A percentile compares a stretch with the other conserved stretches of the same genome.
Conservation (phyloP, 2,797 vertebrate genomes). For the Masticophis lateralis region DNA sequence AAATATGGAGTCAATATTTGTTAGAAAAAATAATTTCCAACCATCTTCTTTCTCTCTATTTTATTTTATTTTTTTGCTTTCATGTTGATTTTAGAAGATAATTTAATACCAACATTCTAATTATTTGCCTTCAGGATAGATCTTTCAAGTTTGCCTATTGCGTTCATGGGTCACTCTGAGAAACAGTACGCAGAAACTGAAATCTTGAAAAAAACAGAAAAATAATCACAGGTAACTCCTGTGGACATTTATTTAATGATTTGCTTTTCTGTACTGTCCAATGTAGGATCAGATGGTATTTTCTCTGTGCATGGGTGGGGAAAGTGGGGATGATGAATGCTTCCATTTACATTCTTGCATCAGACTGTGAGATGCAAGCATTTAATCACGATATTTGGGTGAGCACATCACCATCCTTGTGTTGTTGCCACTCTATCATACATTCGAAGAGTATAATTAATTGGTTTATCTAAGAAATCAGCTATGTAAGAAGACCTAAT, state of each 20-base stretch:
- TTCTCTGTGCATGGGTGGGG: background rate
- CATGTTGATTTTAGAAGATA: conserved; percentile 45
- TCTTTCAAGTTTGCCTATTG: background rate
- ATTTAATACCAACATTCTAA: conserved; percentile 57
- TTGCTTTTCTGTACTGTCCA: background rate
- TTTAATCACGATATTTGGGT: background rate
- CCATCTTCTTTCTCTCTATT: background rate
- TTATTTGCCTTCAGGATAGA: conserved; percentile 51
- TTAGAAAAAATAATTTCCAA: conserved; percentile 28
- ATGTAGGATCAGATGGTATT: background rate
- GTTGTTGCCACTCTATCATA: background rate
- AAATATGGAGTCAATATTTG: conserved; percentile 40
- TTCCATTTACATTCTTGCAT: background rate
- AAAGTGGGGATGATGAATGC: background rate
- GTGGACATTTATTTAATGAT: background rate
- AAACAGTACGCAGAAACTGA: conserved; percentile 4
- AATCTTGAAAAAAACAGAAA: background rate
- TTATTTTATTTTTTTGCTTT: conserved; percentile 16
- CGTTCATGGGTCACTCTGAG: conserved; percentile 40
- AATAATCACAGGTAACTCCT: background rate
- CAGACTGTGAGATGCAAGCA: background rate
- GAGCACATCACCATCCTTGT: background rate
- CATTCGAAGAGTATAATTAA: background rate
- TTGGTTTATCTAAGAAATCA: background rate
- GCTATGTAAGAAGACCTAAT: background rate